Percentiles rank a stretch among this genome's conserved stretches.
phyloP scores from a whole-genome alignment of 2,113 vertebrate species.

The Brienomyrus longianalis region DNA sequence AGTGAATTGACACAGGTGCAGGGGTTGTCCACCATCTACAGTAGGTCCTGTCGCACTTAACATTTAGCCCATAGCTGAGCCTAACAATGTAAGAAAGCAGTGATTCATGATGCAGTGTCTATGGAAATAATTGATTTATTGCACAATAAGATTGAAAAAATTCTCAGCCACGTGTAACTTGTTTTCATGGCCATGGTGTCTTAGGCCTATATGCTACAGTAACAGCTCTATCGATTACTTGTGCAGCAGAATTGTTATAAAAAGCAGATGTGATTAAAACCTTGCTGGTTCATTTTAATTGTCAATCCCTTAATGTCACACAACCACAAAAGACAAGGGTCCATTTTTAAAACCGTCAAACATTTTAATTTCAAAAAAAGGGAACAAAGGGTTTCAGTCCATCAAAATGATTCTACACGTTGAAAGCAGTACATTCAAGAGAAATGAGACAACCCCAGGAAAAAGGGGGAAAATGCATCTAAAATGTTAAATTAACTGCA shows the following conservation, averaged over 20 bases:
- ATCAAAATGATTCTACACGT: conserved; percentile 25
- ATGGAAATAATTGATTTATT: background rate
- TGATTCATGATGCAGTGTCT: background rate
- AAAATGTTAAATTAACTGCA: background rate
- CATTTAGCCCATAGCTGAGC: too few species aligned
- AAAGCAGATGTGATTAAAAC: background rate
- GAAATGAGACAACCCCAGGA: conserved; percentile 4
- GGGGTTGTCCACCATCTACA: background rate
- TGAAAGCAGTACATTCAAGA: conserved; percentile 47
- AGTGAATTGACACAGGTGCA: background rate
- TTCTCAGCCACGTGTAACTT: background rate
- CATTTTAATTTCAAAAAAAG: conserved; percentile 37
- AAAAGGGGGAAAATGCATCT: conserved; percentile 25
- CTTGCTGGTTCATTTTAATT: background rate
- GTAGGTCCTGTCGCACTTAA: background rate
- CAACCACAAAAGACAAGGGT: background rate
- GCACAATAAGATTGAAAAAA: background rate
- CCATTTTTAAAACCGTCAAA: conserved; percentile 39
- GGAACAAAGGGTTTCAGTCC: conserved; percentile 23
- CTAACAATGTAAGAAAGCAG: background rate
- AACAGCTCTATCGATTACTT: background rate
- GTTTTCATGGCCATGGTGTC: background rate
- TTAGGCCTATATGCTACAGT: background rate
- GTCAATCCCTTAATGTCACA: background rate
- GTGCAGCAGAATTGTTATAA: background rate